phyloP scores from a whole-genome alignment of 2,797 vertebrate genomes.

The Merluccius polli region DNA sequence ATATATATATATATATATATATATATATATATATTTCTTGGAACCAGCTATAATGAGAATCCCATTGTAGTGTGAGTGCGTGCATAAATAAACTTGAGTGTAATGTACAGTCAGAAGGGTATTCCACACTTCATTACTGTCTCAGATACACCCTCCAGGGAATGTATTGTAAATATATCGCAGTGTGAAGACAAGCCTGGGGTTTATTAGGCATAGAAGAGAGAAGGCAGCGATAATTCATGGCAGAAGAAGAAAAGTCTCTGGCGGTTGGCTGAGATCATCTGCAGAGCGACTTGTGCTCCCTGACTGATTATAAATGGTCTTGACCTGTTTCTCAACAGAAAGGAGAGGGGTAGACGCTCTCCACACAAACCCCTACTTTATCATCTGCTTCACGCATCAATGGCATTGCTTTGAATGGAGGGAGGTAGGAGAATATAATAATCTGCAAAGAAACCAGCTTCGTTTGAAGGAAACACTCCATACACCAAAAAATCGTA shows the following conservation, averaged over 20 bases:
- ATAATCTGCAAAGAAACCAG: constrained; percentile 18
- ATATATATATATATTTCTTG: constrained; percentile 1
- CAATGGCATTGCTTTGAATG: constrained; percentile 23
- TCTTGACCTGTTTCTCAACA: constrained; percentile 51
- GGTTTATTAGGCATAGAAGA: constrained; percentile 24
- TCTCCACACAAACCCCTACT: constrained; percentile 40
- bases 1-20: constrained; percentile 6
- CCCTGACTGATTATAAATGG: constrained; percentile 53
- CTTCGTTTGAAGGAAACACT: constrained; percentile 19
- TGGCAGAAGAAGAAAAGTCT: constrained; percentile 20
- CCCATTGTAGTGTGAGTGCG: not conserved
- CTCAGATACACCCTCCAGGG: not conserved
- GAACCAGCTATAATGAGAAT: not conserved
- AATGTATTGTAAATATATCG: not conserved
- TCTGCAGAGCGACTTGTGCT: constrained; percentile 17
- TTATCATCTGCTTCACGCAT: constrained; percentile 52
- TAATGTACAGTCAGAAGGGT: not conserved
- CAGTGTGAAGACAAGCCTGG: constrained; percentile 33
- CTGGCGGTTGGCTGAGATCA: constrained; percentile 23
- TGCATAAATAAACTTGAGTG: not conserved
- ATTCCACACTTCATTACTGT: not conserved
- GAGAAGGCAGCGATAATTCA: constrained; percentile 30
- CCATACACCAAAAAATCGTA: constrained; percentile 3
- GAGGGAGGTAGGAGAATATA: constrained; percentile 20
- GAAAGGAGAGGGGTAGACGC: constrained; percentile 40